Evolutionary conservation across 2,888 invertebrate species (phyloP).

Genomic region (Dyspetes luteomarginatus): DNA sequence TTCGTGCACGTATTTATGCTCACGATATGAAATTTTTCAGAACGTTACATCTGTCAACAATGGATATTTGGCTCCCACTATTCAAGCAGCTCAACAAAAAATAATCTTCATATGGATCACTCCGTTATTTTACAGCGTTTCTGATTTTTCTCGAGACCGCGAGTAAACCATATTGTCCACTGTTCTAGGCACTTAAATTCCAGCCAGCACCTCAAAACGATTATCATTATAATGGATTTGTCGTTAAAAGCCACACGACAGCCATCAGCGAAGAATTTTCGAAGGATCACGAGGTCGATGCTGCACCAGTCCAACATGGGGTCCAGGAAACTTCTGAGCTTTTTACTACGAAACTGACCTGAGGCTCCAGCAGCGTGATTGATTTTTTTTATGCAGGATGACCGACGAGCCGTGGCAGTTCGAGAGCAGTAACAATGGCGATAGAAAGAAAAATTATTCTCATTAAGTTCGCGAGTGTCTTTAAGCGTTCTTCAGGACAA

Average conservation of each 20-base stretch:
- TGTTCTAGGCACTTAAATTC: not conserved
- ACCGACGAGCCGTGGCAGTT: not conserved
- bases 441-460: slow-evolving; percentile 1
- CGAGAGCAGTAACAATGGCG: not conserved
- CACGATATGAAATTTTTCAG: not conserved
- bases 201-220: not conserved
- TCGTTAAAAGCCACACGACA: too few species aligned
- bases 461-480: not conserved
- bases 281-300: not conserved
- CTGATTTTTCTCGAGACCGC: not conserved
- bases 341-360: not conserved
- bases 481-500: not conserved
- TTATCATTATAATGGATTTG: not conserved
- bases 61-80: slow-evolving; percentile 18
- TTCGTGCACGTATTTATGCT: too few species aligned
- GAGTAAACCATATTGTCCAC: not conserved
- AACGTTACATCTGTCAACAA: not conserved
- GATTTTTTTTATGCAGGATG: too few species aligned
- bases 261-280: not conserved
- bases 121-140: slow-evolving; percentile 15
- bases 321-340: too few species aligned
- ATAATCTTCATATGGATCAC: slow-evolving; percentile 63
- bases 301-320: too few species aligned
- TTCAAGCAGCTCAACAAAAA: not conserved
- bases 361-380: slow-evolving; percentile 30